Evolutionary conservation across 2,113 vertebrate species (phyloP).

Genomic region (Salvelinus namaycush): DNA sequence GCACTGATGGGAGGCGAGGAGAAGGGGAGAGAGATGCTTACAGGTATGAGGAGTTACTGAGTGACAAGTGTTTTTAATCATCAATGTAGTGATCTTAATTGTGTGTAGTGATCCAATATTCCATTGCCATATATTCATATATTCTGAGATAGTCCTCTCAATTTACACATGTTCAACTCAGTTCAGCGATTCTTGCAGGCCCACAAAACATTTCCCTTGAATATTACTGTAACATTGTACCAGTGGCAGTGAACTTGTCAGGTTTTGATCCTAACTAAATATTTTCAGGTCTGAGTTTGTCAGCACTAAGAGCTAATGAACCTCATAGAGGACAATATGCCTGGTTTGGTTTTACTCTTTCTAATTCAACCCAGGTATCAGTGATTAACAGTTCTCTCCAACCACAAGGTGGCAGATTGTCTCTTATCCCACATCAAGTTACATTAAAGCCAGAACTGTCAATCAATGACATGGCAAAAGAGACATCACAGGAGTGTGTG

Average conservation of each 20-base stretch:
- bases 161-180: too few relatives aligned
- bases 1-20: slow-evolving; percentile 78
- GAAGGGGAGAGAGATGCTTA: neutral
- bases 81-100: too few relatives aligned
- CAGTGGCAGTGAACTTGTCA: too few relatives aligned
- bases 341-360: neutral
- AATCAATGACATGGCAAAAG: neutral
- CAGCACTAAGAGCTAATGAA: too few relatives aligned
- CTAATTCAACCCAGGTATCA: neutral
- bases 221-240: too few relatives aligned
- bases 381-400: neutral
- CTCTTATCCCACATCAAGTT: neutral
- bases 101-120: neutral
- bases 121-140: neutral
- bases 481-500: slow-evolving; percentile 2
- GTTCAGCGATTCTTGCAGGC: too few relatives aligned
- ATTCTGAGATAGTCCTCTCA: neutral
- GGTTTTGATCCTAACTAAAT: too few relatives aligned
- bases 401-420: slow-evolving; percentile 61
- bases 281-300: too few relatives aligned
- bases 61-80: neutral
- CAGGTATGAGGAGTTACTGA: neutral
- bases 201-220: too few relatives aligned
- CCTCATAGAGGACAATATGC: too few relatives aligned
- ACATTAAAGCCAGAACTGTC: neutral